Percentiles rank a stretch among this genome's conserved stretches.
phyloP scores from a whole-genome alignment of 2,113 vertebrate genomes.

The Lagopus leucura region DNA sequence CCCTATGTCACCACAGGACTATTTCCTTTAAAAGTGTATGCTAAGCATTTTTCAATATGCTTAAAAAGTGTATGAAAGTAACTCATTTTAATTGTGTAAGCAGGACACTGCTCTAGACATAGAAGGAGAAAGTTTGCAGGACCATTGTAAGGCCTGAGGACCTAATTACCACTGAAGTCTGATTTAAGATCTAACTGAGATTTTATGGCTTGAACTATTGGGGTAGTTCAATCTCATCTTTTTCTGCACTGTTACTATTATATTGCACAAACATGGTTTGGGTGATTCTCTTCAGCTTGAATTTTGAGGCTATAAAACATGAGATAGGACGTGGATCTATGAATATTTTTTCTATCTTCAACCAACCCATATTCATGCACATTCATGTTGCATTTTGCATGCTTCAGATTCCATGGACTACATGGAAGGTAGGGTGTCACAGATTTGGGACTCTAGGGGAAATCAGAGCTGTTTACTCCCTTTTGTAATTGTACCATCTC shows the following conservation, averaged over 20 bases:
- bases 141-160: not conserved
- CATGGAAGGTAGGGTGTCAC: not conserved
- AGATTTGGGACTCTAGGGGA: not conserved
- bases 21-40: not conserved
- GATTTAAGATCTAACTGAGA: not conserved
- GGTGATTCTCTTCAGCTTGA: not conserved
- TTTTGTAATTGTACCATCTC: not conserved
- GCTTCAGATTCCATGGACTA: not conserved
- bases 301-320: not conserved
- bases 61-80: not conserved
- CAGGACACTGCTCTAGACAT: not conserved
- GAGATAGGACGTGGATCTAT: not conserved
- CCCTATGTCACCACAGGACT: not conserved
- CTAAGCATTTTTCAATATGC: not conserved
- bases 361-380: not conserved
- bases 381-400: fast-evolving
- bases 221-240: not conserved
- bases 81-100: not conserved
- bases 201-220: not conserved
- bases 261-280: not conserved
- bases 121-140: not conserved
- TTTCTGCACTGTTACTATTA: not conserved
- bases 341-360: not conserved
- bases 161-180: not conserved
- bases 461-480: fast-evolving